Conservation (phyloP, 2,797 vertebrate species). For the Thamnophis elegans region DNA sequence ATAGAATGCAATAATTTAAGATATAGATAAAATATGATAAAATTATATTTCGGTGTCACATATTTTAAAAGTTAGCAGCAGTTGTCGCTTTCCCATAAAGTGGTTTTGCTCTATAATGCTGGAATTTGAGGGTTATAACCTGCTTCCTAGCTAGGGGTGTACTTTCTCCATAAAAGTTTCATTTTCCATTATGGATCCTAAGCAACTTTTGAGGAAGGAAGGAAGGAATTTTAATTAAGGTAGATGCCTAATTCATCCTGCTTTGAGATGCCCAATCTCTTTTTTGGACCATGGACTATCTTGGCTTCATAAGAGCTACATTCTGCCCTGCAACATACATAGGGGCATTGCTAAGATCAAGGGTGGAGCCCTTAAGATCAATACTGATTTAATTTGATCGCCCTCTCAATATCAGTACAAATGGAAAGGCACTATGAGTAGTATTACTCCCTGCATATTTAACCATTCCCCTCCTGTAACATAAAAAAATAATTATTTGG, state of each 20-base stretch:
- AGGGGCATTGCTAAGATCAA: not conserved
- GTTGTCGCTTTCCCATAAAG: not conserved
- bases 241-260: not conserved
- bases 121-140: not conserved
- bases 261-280: not conserved
- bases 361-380: not conserved
- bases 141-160: not conserved
- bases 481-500: not conserved
- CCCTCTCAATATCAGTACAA: not conserved
- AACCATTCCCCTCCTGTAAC: not conserved
- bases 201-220: not conserved
- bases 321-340: no score
- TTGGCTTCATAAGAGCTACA: not conserved
- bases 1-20: no score
- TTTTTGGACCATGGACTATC: not conserved
- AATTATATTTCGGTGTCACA: no score
- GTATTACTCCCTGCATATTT: not conserved
- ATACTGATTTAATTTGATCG: not conserved
- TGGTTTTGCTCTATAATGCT: not conserved
- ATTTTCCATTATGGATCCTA: not conserved
- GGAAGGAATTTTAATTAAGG: not conserved
- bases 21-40: no score
- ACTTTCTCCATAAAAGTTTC: not conserved
- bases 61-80: not conserved
- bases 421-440: not conserved